Evolutionary conservation across 2,888 invertebrate genomes (phyloP).

Genomic region (Caenorhabditis sp.): DNA sequence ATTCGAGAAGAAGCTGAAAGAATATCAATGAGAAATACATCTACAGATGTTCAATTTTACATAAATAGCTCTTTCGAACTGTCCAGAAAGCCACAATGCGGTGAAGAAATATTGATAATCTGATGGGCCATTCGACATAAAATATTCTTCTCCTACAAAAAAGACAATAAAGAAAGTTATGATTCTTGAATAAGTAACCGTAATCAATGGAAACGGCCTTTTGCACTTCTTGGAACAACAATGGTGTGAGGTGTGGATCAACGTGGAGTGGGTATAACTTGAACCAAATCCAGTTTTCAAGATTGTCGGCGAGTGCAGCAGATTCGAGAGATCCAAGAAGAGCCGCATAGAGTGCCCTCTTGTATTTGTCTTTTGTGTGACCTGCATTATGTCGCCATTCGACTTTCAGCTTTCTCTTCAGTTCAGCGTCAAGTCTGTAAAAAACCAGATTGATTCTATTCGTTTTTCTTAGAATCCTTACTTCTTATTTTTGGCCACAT

Average conservation of each 20-base stretch:
- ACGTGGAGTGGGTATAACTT: constrained; percentile 59
- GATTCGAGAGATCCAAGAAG: constrained; percentile 54
- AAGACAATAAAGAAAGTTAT: neutral
- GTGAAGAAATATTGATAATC: constrained; percentile 62
- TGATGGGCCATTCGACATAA: constrained; percentile 59
- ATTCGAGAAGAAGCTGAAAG: constrained; percentile 45
- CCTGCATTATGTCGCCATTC: constrained; percentile 66
- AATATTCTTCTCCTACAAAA: constrained; percentile 65
- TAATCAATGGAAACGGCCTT: constrained; percentile 63
- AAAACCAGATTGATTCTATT: neutral
- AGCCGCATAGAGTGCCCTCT: constrained; percentile 61
- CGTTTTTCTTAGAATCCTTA: neutral
- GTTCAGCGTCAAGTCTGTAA: constrained; percentile 53
- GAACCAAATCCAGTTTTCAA: constrained; percentile 70
- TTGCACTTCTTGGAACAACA: constrained; percentile 64
- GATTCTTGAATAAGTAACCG: too few species aligned
- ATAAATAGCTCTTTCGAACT: constrained; percentile 65
- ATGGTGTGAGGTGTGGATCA: constrained; percentile 51
- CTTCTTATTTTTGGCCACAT: constrained; percentile 45
- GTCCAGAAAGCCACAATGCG: constrained; percentile 66
- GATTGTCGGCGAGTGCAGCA: constrained; percentile 47
- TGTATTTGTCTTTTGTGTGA: constrained; percentile 57
- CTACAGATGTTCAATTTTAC: constrained; percentile 35
- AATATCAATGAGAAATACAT: neutral
- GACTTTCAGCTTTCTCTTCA: constrained; percentile 59